phyloP scores from a whole-genome alignment of 2,113 vertebrate species.

The Taurulus bubalis region DNA sequence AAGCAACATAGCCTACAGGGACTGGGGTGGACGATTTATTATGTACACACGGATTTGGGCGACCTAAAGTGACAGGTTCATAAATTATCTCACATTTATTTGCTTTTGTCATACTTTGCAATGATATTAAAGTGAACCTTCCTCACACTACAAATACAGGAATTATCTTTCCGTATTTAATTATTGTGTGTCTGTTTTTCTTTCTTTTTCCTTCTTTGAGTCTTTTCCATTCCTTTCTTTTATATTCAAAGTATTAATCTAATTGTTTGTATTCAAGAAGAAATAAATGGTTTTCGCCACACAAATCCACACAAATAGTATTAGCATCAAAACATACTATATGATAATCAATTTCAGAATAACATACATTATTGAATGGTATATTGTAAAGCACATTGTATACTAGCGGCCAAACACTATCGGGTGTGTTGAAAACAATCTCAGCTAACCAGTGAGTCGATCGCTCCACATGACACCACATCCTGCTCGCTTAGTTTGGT shows the following conservation, averaged over 20 bases:
- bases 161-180: not conserved
- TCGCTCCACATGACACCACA: not conserved
- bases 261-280: constrained; percentile 28
- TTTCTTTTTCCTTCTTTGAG: not conserved
- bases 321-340: too few relatives aligned
- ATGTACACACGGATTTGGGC: too few relatives aligned
- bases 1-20: too few relatives aligned
- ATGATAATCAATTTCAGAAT: not conserved
- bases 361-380: not conserved
- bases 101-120: too few relatives aligned
- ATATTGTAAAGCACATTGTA: not conserved
- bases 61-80: too few relatives aligned
- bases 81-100: too few relatives aligned
- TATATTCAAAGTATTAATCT: constrained; percentile 16
- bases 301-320: too few relatives aligned
- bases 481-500: not conserved
- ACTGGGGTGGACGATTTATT: too few relatives aligned
- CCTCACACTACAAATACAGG: too few relatives aligned
- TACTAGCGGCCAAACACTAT: not conserved
- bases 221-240: constrained; percentile 33
- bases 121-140: too few relatives aligned
- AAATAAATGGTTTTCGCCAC: not conserved
- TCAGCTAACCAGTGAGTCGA: not conserved
- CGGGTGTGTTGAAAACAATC: not conserved
- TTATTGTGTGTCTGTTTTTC: constrained; percentile 18